Evolutionary conservation across 1,140 invertebrate genomes (phyloP), one percentile per base, ranked within the genome.

Genomic region (Lucilia cuprina): DNA sequence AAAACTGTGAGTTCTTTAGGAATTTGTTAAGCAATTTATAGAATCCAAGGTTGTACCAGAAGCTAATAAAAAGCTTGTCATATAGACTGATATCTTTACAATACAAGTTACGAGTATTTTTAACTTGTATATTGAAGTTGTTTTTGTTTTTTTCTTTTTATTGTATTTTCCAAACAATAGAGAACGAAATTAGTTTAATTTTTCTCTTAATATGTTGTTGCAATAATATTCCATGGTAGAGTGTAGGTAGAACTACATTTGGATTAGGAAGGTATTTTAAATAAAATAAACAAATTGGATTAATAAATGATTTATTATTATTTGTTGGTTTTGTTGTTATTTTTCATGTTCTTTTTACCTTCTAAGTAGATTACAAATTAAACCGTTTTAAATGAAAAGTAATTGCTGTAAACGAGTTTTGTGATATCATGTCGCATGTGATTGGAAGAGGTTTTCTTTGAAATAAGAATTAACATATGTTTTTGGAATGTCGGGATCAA

Each of bases 1-100:
- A 25, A 49, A 80, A 80, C 77, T 80, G 47, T 80, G 77, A 80
- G n/a, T 50, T 80, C 77, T 80, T 21, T 50, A 49, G 12, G 77
- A 19, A 21, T 5, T n/a, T 80, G 41, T 47, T 80, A 50, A 80
- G 77, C 77, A 80, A 80, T 80, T 80, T 80, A 80, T 80, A 80
- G 35, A 80, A 80, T 80, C 77, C 41, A 80, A 80, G 77, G 77
- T 80, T 80, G 77, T 49, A 60, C 55, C 55, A 60, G 13, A 60
- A 60, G 55, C 55, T 60, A 60, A n/a, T 60, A 60, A n/a, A 60
- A 60, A 7, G n/a, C 9, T n/a, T 70, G 65, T 21, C 1, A 60
- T 60, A 14, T n/a, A 17, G 55, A n/a, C 10, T 8, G 41, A 41
- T 30, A 30, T 17, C 60, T n/a, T 19, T 65, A 65, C 60, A 49